Evolutionary conservation across 1,140 invertebrate species (phyloP).

Genomic region (Diuraphis noxia): DNA sequence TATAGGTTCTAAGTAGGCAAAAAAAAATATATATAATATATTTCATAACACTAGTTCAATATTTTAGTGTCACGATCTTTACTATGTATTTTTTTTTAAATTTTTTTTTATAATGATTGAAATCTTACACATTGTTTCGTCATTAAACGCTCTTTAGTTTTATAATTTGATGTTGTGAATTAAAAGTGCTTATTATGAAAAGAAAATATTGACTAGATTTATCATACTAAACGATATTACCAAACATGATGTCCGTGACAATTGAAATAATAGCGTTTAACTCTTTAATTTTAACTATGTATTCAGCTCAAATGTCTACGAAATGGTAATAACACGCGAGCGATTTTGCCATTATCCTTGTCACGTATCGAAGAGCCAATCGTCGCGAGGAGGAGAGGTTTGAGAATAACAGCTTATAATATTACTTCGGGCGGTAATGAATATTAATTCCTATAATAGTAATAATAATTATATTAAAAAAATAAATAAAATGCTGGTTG

Average conservation of each 20-base stretch:
- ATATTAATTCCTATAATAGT: background rate
- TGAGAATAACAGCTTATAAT: background rate
- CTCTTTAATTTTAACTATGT: background rate
- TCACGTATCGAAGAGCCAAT: background rate
- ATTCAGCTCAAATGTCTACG: background rate
- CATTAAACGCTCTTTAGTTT: background rate
- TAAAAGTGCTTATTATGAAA: background rate
- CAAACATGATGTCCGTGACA: background rate
- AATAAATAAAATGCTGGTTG: background rate
- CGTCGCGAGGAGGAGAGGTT: background rate
- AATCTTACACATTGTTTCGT: background rate
- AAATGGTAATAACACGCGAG: background rate
- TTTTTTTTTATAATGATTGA: background rate
- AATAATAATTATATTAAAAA: background rate
- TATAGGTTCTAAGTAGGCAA: background rate
- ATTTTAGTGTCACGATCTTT: background rate
- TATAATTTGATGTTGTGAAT: background rate
- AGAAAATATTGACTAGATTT: conserved; percentile 15
- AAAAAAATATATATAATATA: background rate
- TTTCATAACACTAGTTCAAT: background rate
- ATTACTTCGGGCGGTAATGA: background rate
- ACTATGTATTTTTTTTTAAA: background rate
- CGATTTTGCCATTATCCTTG: background rate
- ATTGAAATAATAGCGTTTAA: background rate
- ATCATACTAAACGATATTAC: background rate